These are phyloP conservation scores for Nesospiza acunhae DNA, from an alignment of 2,113 vertebrate genomes.

Conservation along the genomic window DNA sequence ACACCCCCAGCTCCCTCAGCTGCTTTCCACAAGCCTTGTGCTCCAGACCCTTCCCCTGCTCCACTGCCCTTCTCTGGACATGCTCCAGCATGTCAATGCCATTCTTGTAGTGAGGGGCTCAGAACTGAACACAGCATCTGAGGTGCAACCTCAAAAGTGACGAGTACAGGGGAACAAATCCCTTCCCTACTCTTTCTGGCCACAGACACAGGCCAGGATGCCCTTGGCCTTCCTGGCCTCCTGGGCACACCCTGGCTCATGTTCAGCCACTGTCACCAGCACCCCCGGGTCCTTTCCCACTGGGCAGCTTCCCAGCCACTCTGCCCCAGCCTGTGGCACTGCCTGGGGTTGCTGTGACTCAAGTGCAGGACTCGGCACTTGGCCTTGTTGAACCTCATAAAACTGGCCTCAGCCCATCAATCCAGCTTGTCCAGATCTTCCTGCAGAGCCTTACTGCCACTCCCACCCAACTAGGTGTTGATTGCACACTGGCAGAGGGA, in stretches of 20 bases:
- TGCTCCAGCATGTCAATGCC: accelerated
- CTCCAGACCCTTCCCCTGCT: neutral
- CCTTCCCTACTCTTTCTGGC: neutral
- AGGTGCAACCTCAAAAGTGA: neutral
- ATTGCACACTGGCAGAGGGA: neutral
- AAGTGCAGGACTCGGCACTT: accelerated
- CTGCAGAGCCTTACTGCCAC: neutral
- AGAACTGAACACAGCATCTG: neutral
- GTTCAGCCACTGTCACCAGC: neutral
- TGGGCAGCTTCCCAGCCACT: neutral
- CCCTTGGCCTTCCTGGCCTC: accelerated
- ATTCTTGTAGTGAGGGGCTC: neutral
- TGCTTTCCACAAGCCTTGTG: neutral
- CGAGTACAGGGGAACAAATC: neutral
- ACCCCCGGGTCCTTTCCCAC: neutral
- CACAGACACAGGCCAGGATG: neutral
- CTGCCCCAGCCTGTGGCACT: accelerated
- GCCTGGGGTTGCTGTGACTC: neutral
- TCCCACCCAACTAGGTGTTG: neutral
- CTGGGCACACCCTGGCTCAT: accelerated
- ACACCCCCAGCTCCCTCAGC: neutral
- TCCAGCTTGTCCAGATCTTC: neutral
- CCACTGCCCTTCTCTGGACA: neutral
- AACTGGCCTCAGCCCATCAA: accelerated
- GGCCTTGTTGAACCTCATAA: neutral